These are phyloP conservation scores for human DNA, from an alignment of 2,113 vertebrate species.

Conservation along the genomic window GRCh38 chr1:62589501-62590000, in stretches of 20 bases:
- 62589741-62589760: background rate
- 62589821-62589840: no score
- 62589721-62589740: background rate
- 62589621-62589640: conserved; percentile 8
- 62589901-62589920: background rate
- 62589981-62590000: background rate
- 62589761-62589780: background rate
- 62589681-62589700: background rate
- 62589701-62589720: background rate
- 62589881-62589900: background rate
- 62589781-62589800: background rate
- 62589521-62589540: background rate
- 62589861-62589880: no score
- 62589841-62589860: no score
- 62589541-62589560: background rate
- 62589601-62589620: background rate
- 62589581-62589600: background rate
- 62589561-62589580: background rate
- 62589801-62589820: no score
- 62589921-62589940: background rate
- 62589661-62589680: background rate
- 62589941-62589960: background rate
- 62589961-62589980: background rate
- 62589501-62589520: background rate
- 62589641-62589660: background rate